A percentile compares a stretch with the other conserved stretches of the same genome.
Evolutionary conservation across 2,113 vertebrate species (phyloP).

Genomic region (Saimiri boliviensis): DNA sequence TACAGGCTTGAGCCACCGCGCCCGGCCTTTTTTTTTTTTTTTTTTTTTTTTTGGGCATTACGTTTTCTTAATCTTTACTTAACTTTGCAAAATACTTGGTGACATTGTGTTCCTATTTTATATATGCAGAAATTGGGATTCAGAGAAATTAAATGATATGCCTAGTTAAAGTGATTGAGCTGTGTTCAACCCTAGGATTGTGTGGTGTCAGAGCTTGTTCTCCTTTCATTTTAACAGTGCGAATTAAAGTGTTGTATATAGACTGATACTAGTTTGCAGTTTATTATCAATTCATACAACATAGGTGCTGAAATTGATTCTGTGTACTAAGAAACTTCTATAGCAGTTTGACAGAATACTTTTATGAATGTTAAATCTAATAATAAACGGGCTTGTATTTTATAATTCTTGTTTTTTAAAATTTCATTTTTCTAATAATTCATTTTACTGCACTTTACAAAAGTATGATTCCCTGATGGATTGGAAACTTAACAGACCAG

Average conservation of each 20-base stretch:
- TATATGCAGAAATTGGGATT: constrained; percentile 13
- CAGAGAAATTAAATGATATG: background rate
- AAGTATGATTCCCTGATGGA: background rate
- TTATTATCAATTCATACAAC: background rate
- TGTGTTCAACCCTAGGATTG: background rate
- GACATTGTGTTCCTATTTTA: constrained; percentile 11
- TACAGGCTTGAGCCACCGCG: too few species aligned
- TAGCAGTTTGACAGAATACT: background rate
- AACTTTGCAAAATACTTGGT: constrained; percentile 6
- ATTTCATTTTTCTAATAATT: background rate
- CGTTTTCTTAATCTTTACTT: constrained; percentile 20
- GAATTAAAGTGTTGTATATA: background rate
- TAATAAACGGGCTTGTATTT: background rate
- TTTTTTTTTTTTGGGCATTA: too few species aligned
- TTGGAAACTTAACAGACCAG: background rate
- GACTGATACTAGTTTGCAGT: background rate
- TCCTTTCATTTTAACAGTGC: background rate
- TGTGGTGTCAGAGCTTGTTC: background rate
- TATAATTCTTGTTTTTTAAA: background rate
- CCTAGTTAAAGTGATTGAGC: background rate
- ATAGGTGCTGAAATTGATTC: background rate
- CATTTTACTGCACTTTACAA: constrained; percentile 2
- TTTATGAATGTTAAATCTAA: background rate
- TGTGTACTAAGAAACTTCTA: background rate
- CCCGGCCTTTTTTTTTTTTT: too few species aligned